These are phyloP conservation scores for Lissonota sp. DNA, from an alignment of 2,888 invertebrate species.

Conservation along the genomic window DNA sequence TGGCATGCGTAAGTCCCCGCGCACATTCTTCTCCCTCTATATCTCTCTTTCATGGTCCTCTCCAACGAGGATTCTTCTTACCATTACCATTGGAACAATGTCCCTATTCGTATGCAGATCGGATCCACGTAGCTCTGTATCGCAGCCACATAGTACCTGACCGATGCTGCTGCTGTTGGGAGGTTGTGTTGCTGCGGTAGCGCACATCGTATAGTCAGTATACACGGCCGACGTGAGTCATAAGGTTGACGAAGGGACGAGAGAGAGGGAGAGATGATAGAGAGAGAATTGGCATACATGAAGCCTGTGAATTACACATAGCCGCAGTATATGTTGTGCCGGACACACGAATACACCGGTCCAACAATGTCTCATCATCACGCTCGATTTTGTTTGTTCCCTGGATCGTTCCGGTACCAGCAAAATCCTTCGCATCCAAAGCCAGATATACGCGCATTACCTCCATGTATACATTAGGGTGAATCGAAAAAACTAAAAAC, in stretches of 20 bases:
- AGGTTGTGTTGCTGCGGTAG: background rate
- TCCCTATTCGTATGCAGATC: constrained; percentile 67
- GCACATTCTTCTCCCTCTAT: constrained; percentile 21
- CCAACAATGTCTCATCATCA: constrained; percentile 64
- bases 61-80: constrained; percentile 63
- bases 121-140: constrained; percentile 53
- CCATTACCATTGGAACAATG: constrained; percentile 66
- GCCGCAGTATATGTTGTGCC: background rate
- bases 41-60: constrained; percentile 22
- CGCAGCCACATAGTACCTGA: constrained; percentile 54
- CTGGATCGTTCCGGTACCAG: constrained; percentile 24
- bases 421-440: constrained; percentile 9
- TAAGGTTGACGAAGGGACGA: constrained; percentile 55
- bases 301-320: constrained; percentile 19
- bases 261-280: constrained; percentile 36
- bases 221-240: constrained; percentile 61
- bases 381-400: constrained; percentile 62
- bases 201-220: constrained; percentile 4
- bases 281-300: constrained; percentile 28
- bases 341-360: too few relatives aligned
- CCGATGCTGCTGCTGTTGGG: constrained; percentile 39
- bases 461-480: too few relatives aligned
- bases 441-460: background rate
- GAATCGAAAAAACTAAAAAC: too few relatives aligned
- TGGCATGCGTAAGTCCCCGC: constrained; percentile 53